Base-by-base conservation (phyloP, 2,113 vertebrate genomes). In the Todiramphus saurophagus region DNA sequence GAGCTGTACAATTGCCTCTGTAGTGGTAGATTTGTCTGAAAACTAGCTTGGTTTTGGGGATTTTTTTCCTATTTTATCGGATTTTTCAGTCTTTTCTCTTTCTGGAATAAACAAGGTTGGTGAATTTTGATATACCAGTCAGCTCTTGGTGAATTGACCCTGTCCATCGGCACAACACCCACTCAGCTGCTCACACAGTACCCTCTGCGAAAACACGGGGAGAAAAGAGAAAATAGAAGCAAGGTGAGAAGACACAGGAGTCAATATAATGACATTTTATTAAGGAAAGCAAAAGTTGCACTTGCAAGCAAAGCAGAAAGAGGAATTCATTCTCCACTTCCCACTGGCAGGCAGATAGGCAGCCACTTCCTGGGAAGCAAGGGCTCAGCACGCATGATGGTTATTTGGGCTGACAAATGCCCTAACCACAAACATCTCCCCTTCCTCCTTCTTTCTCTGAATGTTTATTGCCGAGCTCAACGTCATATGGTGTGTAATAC, bases 281-380 rank as follows among this genome's bases (percentile, higher is more conserved):
- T 7, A 66, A 9, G 75, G 67, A 97, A 92, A 95, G 59, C 30
- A 94, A 93, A 95, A 95, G 35, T 43, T 88, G 85, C 37, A 53
- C 46, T 90, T 69, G 63, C 31, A 88, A 88, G 83, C 79, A 92
- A 86, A 90, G 15, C 59, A 94, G 63, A 96, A 95, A 92, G 88
- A 88, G 90, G 92, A 97, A 96, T 81, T 83, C 0, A n/a, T 76
- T 83, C 53, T 88, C 50, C 19, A 3, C 41, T 92, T 96, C 75
- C 53, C 86, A 74, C 53, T 1, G 3, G 8, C 50, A 69, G 58
- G 33, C 48, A 75, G 77, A 89, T 11, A 50, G 10, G 20, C 12
- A 53, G 21, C 21, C 63, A 44, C 37, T 53, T 87, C 73, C 80
- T 83, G 79, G 82, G 37, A 86, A 73, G 67, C 16, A 15, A 44